phyloP scores from a whole-genome alignment of 2,888 invertebrate species.

The Leptogaster cylindrica region DNA sequence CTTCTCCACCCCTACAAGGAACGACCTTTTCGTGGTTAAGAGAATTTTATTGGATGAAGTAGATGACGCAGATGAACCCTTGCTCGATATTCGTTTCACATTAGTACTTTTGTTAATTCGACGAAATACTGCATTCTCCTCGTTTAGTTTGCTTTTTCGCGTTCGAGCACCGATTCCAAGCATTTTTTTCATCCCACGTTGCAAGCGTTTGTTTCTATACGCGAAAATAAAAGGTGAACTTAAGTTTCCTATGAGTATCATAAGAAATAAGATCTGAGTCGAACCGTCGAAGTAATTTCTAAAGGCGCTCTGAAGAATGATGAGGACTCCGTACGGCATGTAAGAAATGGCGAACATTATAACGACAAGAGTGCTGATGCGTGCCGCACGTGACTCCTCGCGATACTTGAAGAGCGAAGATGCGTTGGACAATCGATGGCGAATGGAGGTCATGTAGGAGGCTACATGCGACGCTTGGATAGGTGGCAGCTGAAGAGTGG shows the following conservation, averaged over 20 bases:
- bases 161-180: slow-evolving; percentile 57
- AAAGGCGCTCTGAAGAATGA: slow-evolving; percentile 58
- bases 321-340: slow-evolving; percentile 59
- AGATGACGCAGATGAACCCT: slow-evolving; percentile 59
- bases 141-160: slow-evolving; percentile 49
- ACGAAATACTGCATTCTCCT: slow-evolving; percentile 40
- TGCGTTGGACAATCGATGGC: slow-evolving; percentile 82
- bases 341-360: slow-evolving; percentile 63
- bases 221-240: slow-evolving; percentile 62
- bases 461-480: slow-evolving; percentile 61
- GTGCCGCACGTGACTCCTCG: slow-evolving; percentile 88
- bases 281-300: slow-evolving; percentile 57
- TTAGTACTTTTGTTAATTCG: slow-evolving; percentile 52
- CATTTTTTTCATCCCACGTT: slow-evolving; percentile 60
- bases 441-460: slow-evolving; percentile 71
- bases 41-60: slow-evolving; percentile 57
- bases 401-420: slow-evolving; percentile 83
- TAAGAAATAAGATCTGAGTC: slow-evolving; percentile 58
- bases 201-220: slow-evolving; percentile 62
- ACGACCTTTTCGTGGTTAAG: slow-evolving; percentile 42
- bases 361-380: slow-evolving; percentile 72
- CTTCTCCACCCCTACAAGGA: slow-evolving; percentile 45
- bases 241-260: slow-evolving; percentile 60
- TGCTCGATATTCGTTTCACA: slow-evolving; percentile 59
- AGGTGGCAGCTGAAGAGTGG: slow-evolving; percentile 54